Conservation (phyloP, 2,797 vertebrate species). For the Sphenopsis melanotis region DNA sequence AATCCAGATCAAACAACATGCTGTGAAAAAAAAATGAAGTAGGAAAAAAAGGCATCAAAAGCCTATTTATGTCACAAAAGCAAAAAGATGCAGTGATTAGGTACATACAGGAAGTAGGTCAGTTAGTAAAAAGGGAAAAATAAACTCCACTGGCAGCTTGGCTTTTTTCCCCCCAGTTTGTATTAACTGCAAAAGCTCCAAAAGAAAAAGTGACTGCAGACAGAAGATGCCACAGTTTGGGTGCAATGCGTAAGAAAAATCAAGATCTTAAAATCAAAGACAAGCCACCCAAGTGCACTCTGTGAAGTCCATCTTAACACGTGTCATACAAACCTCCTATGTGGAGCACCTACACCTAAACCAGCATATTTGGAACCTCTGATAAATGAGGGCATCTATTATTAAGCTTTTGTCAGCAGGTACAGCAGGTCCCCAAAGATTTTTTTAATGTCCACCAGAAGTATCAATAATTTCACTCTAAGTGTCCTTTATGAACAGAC, state of each 20-base stretch:
- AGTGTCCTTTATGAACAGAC: background rate
- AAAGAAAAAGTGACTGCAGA: background rate
- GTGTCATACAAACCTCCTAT: background rate
- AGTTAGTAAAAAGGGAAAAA: background rate
- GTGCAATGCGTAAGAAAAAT: background rate
- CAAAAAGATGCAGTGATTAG: background rate
- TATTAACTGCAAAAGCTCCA: background rate
- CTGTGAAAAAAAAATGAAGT: background rate
- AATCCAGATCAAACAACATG: background rate
- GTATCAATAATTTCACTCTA: background rate
- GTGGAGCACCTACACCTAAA: background rate
- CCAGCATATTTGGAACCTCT: background rate
- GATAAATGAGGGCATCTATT: background rate
- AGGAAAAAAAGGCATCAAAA: background rate
- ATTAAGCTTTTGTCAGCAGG: background rate
- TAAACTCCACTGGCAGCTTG: background rate
- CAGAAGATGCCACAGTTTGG: background rate
- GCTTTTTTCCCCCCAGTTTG: background rate
- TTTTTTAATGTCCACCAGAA: background rate
- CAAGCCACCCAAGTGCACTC: background rate
- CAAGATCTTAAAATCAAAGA: background rate
- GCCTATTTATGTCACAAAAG: background rate
- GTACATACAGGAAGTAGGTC: background rate
- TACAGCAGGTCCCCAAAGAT: background rate
- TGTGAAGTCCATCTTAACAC: background rate